Evolutionary conservation across 1,140 invertebrate genomes (phyloP), one percentile per base, ranked within the genome.

Genomic region (Drosophila burlai): DNA sequence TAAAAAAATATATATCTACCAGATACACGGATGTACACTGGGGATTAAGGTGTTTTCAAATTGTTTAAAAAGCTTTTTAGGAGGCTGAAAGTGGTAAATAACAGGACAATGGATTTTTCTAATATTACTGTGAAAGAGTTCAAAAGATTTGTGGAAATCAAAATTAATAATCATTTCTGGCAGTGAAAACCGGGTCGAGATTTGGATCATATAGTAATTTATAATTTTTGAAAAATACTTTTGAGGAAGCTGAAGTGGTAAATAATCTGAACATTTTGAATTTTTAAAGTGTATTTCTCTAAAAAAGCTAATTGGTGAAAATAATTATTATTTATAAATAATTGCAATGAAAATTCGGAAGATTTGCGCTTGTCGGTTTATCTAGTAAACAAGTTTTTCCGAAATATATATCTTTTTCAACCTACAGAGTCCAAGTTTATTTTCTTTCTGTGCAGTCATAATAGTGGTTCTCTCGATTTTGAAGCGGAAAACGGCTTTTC

Each of bases 401-500:
- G 2, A 38, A 24, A 18, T 9, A 29, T 9, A 13, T 4, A 2
- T 3, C 0, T 6, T n/a, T 6, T n/a, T 9, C 4, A 10, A 29
- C 4, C 29, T 18, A 1, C 34, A 3, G 18, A 10, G 7, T 26
- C 16, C 1, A 10, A 52, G 47, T 29, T 1, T 7, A 18, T 18
- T 52, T 34, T 52, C 29, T 52, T 29, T 16, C 21, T 16, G 40
- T 40, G 68, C 31, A 36, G 10, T 54, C 36, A 2, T 31, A 15
- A 31, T 57, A 11, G 29, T 43, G 36, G 40, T 11, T 36, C 52
- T 49, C 52, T 36, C 46, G 58, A 68, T 71, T 71, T 71, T 50
- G 26, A 52, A 47, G 42, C 75, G 76, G 54, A 72, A 79, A 79
- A 79, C 49, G 46, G 45, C 63, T 71, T 66, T 69, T 69, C 62